phyloP scores from a whole-genome alignment of 2,797 vertebrate genomes.

The Aulostomus chinensis region DNA sequence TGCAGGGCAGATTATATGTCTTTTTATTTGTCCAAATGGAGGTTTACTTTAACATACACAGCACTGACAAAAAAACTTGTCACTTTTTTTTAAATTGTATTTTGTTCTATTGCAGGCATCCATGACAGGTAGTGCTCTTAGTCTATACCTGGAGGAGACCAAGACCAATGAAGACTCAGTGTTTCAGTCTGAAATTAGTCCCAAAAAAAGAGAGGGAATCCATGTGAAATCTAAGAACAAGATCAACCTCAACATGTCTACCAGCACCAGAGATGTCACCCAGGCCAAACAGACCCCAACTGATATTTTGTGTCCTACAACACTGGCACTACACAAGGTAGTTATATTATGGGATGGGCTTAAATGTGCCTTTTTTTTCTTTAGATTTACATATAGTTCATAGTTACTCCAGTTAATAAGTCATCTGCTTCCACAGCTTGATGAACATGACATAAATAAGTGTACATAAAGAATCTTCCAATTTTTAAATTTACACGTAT shows the following conservation, averaged over 20 bases:
- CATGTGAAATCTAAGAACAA: conserved; percentile 32
- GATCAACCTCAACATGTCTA: conserved; percentile 35
- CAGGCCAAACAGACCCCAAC: conserved; percentile 39
- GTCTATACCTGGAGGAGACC: conserved; percentile 85
- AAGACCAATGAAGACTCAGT: conserved; percentile 66
- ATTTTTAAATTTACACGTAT: too few species aligned
- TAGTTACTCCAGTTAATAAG: too few species aligned
- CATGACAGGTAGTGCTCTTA: conserved; percentile 90
- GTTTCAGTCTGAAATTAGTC: conserved; percentile 61
- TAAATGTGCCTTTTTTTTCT: too few species aligned
- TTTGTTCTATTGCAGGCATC: conserved; percentile 83
- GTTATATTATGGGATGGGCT: not conserved
- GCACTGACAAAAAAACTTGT: too few species aligned
- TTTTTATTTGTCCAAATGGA: not conserved
- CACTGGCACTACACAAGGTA: conserved; percentile 93
- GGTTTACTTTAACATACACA: too few species aligned
- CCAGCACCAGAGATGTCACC: conserved; percentile 39
- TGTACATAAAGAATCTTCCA: too few species aligned
- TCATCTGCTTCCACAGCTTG: too few species aligned
- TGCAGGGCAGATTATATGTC: not conserved
- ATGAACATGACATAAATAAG: too few species aligned
- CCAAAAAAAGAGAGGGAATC: conserved; percentile 48
- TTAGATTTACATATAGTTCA: too few species aligned
- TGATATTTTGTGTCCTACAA: conserved; percentile 77
- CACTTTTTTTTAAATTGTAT: not conserved